Percentiles rank a stretch among this genome's conserved stretches.
Evolutionary conservation across 2,797 vertebrate genomes (phyloP).

Genomic region (Rhodeus uyekii): DNA sequence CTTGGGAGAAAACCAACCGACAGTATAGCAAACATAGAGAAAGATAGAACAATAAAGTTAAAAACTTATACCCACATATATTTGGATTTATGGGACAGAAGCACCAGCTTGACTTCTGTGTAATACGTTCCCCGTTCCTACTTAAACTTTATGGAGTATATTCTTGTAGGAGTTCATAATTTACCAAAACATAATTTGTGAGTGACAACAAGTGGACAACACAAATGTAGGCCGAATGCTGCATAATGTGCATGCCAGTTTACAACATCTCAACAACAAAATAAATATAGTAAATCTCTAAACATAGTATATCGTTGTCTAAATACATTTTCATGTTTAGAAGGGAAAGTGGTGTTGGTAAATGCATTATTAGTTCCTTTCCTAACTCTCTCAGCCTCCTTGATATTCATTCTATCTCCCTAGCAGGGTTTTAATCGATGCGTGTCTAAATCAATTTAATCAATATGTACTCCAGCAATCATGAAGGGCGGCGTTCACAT

Average conservation of each 20-base stretch:
- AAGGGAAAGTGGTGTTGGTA: conserved; percentile 6
- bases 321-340: conserved; percentile 33
- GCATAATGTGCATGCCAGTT: conserved; percentile 13
- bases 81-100: conserved; percentile 38
- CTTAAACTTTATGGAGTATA: conserved; percentile 6
- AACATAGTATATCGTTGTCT: conserved; percentile 12
- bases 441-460: conserved; percentile 39
- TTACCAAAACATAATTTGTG: background rate
- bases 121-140: conserved; percentile 25
- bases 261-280: conserved; percentile 23
- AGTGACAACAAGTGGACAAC: too few species aligned
- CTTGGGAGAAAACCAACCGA: conserved; percentile 44
- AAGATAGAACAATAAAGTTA: conserved; percentile 46
- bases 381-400: conserved; percentile 35
- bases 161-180: conserved; percentile 4
- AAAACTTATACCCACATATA: conserved; percentile 36
- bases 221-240: background rate
- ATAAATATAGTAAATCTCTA: conserved; percentile 26
- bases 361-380: conserved; percentile 34
- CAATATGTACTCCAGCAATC: conserved; percentile 40
- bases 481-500: conserved; percentile 39
- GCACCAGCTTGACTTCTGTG: conserved; percentile 23
- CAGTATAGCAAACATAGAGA: conserved; percentile 40
- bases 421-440: conserved; percentile 39
- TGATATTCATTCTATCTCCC: conserved; percentile 37